phyloP scores from a whole-genome alignment of 2,888 invertebrate genomes.

The Julus scandinavius region DNA sequence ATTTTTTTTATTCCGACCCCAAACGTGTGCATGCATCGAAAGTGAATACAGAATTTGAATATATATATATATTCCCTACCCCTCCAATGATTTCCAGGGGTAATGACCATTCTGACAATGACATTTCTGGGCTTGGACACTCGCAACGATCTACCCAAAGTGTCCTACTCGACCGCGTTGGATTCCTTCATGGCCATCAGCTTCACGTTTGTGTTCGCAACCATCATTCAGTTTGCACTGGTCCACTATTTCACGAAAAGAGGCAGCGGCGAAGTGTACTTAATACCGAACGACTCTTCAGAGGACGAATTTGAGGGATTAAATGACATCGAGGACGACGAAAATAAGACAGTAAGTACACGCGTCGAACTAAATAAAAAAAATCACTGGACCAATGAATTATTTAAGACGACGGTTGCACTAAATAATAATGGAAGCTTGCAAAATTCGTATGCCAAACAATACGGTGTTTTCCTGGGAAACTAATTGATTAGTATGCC shows the following conservation, averaged over 20 bases:
- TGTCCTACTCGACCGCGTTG: constrained; percentile 85
- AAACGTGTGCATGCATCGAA: too few species aligned
- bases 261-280: constrained; percentile 75
- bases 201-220: constrained; percentile 82
- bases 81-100: constrained; percentile 69
- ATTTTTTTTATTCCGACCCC: too few species aligned
- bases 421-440: not conserved
- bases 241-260: constrained; percentile 88
- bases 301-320: constrained; percentile 58
- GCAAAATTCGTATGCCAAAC: not conserved
- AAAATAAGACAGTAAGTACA: not conserved
- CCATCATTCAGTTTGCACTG: constrained; percentile 84
- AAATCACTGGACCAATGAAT: not conserved
- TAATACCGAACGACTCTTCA: constrained; percentile 52
- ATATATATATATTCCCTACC: not conserved
- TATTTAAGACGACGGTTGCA: not conserved
- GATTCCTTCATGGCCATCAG: constrained; percentile 86
- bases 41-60: too few species aligned
- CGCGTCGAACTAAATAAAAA: not conserved
- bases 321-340: constrained; percentile 48
- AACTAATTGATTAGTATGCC: too few species aligned
- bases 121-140: constrained; percentile 84
- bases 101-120: constrained; percentile 86
- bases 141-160: constrained; percentile 83
- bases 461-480: too few species aligned